A percentile compares a stretch with the other conserved stretches of the same genome.
phyloP scores from a whole-genome alignment of 2,113 vertebrate genomes.

The Loxodonta africana region DNA sequence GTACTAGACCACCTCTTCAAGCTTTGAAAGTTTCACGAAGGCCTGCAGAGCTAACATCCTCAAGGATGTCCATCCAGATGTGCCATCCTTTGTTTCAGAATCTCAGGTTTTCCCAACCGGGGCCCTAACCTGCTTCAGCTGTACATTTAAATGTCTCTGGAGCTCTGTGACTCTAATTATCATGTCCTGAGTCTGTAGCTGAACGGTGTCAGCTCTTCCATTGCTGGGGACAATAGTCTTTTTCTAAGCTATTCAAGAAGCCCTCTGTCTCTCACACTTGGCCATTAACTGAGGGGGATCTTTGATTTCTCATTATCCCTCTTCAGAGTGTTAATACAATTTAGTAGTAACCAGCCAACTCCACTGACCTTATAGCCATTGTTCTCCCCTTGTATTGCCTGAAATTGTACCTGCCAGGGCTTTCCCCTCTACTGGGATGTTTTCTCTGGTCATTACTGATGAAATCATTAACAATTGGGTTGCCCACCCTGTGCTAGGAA shows the following conservation, averaged over 20 bases:
- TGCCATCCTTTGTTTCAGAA: background rate
- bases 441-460: background rate
- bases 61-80: background rate
- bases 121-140: background rate
- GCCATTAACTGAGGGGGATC: background rate
- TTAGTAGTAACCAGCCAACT: background rate
- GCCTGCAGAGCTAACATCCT: background rate
- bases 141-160: background rate
- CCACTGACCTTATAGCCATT: background rate
- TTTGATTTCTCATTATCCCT: conserved; percentile 22
- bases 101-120: background rate
- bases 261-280: conserved; percentile 37
- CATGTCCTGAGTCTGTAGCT: background rate
- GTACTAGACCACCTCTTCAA: background rate
- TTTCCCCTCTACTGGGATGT: background rate
- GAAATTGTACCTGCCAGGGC: background rate
- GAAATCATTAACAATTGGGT: background rate
- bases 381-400: background rate
- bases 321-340: background rate
- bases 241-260: conserved; percentile 47
- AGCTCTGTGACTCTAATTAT: conserved; percentile 19
- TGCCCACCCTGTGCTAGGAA: background rate
- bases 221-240: background rate
- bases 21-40: background rate
- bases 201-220: conserved; percentile 42